A percentile compares a stretch with the other conserved stretches of the same genome.
These are phyloP conservation scores for Drosophila tsacasi DNA, from an alignment of 1,140 invertebrate genomes.

Conservation along the genomic window DNA sequence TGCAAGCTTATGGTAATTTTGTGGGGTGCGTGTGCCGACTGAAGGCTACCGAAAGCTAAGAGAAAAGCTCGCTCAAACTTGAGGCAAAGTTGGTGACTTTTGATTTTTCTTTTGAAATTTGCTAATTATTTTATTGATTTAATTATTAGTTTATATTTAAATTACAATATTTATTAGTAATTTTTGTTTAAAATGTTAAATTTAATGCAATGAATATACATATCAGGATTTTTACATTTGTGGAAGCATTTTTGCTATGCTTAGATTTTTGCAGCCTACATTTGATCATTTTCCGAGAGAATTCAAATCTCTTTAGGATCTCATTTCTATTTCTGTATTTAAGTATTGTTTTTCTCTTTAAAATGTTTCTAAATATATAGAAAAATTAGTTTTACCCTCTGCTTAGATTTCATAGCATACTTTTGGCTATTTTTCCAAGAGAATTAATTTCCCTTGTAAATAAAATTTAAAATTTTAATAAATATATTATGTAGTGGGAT, in stretches of 20 bases:
- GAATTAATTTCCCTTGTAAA: background rate
- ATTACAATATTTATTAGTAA: background rate
- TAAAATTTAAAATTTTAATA: background rate
- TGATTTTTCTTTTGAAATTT: background rate
- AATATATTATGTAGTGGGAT: no score
- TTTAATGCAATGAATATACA: no score
- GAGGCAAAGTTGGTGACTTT: background rate
- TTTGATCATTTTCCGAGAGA: no score
- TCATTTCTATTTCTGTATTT: no score
- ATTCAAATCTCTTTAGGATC: no score
- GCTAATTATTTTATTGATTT: background rate
- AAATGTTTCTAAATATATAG: no score
- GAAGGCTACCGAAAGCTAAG: constrained; percentile 27
- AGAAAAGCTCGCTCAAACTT: background rate
- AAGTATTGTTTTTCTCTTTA: no score
- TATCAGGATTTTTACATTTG: no score
- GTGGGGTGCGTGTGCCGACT: constrained; percentile 21
- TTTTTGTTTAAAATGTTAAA: background rate
- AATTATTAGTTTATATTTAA: background rate
- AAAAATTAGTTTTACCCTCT: no score
- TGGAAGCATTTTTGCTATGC: no score
- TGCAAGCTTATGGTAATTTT: constrained; percentile 4
- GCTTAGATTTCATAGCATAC: background rate
- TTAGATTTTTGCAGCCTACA: no score
- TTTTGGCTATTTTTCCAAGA: background rate